Base-by-base conservation (phyloP, 2,888 invertebrate species). In the Lumbricus terrestris region DNA sequence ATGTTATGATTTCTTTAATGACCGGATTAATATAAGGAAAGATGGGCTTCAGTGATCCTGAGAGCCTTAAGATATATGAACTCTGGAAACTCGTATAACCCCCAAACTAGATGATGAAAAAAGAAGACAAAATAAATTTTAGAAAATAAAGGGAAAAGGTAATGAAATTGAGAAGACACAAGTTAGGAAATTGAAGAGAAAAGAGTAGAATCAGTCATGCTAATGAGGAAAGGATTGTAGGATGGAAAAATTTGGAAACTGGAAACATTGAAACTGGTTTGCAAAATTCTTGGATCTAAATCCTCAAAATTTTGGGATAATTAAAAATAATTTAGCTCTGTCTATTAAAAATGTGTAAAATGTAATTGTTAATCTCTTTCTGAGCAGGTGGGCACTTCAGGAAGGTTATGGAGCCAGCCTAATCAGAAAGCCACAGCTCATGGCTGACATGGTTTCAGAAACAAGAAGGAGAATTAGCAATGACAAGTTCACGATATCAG, bases 371-470 rank as follows among this genome's bases (percentile, higher is more conserved):
- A 11, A n/a, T 69, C 11, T 69, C 69, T n/a, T 89, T 89, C 34
- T 42, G n/a, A 91, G 15, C 91, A 95, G 95, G 92, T 99, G 98
- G 98, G 98, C 98, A 0, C 97, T 97, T 95, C 96, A 97, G 92
- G 97, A 97, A 94, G 98, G 98, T 8, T 97, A 97, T 94, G 99
- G 99, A 0, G 97, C 97, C 93, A 96, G 97, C 91, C 95, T 99
- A 92, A 95, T 99, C 35, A 96, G 96, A 20, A 96, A 97, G 92
- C 98, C 99, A 15, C 97, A 99, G 93, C 93, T 97, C 20, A 96
- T 99, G 13, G 96, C 96, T 92, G 97, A 98, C 93, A 96, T 99
- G 93, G 96, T 99, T 0, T 96, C 95, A 93, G 97, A 97, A 93
- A 96, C 98, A 33, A 96, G 97, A 93, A 97, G 97, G 93, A 96